Percentiles rank a stretch among this genome's conserved stretches.
phyloP scores from a whole-genome alignment of 2,797 vertebrate species.

The Carapus acus region DNA sequence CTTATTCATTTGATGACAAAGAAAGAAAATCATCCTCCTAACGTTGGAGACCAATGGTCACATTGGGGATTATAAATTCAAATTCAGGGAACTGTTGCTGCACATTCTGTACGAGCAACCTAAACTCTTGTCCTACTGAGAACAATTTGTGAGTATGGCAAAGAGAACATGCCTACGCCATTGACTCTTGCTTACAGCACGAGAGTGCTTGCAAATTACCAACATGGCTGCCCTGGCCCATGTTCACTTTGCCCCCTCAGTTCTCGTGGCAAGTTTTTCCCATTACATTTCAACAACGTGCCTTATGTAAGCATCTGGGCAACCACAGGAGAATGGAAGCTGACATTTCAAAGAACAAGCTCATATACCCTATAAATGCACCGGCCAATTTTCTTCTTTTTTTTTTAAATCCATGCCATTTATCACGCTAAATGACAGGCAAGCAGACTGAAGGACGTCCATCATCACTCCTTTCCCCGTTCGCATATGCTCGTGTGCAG shows the following conservation, averaged over 20 bases:
- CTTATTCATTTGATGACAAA: slow-evolving; percentile 9
- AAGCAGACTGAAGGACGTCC: slow-evolving; percentile 73
- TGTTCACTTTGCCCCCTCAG: slow-evolving; percentile 37
- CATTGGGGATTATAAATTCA: slow-evolving; percentile 30
- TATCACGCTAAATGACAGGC: slow-evolving; percentile 66
- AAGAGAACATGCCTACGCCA: slow-evolving; percentile 42
- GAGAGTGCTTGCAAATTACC: slow-evolving; percentile 42
- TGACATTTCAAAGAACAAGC: slow-evolving; percentile 68
- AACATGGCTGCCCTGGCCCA: slow-evolving; percentile 27
- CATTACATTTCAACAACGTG: slow-evolving; percentile 62
- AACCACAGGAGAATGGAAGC: slow-evolving; percentile 65
- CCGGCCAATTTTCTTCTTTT: slow-evolving; percentile 46
- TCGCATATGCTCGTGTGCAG: not conserved
- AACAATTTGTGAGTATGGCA: slow-evolving; percentile 50
- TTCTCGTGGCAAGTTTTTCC: slow-evolving; percentile 41
- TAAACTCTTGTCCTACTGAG: slow-evolving; percentile 33
- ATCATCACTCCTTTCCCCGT: slow-evolving; percentile 55
- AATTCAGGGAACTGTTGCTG: slow-evolving; percentile 31
- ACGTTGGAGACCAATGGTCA: slow-evolving; percentile 21
- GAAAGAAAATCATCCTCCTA: slow-evolving; percentile 31
- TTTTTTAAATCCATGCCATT: slow-evolving; percentile 65
- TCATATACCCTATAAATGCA: slow-evolving; percentile 51
- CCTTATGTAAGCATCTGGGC: slow-evolving; percentile 69
- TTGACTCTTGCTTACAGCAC: slow-evolving; percentile 49
- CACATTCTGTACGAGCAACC: slow-evolving; percentile 10